Evolutionary conservation across 1,140 invertebrate genomes (phyloP).

Genomic region (Babylonia areolata): DNA sequence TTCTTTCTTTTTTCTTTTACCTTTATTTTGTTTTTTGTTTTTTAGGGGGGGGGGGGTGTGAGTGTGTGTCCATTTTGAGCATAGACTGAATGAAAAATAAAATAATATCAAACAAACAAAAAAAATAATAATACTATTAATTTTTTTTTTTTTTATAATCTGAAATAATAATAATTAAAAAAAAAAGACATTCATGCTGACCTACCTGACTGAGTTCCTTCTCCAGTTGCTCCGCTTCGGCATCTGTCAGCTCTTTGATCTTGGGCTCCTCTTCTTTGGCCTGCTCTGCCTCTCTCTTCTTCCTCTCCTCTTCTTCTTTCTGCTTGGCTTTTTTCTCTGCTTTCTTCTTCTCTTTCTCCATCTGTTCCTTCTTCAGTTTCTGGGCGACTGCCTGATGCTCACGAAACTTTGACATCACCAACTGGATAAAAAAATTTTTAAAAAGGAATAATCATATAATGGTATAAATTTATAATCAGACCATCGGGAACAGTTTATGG

Average conservation of each 20-base stretch:
- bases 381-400: conserved; percentile 13
- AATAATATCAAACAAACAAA: no score
- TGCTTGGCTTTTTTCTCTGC: conserved; percentile 75
- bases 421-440: background rate
- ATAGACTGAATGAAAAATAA: no score
- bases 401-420: conserved; percentile 27
- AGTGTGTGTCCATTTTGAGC: no score
- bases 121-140: no score
- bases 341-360: conserved; percentile 77
- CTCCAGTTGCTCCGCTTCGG: conserved; percentile 91
- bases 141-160: no score
- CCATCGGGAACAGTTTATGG: background rate
- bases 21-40: no score
- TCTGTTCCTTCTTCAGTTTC: conserved; percentile 76
- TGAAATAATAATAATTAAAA: no score
- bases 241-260: conserved; percentile 93
- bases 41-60: no score
- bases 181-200: no score
- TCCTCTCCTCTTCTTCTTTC: conserved; percentile 68
- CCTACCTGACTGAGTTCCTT: conserved; percentile 83
- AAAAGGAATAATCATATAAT: background rate
- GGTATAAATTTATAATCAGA: background rate
- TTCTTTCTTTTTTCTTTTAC: no score
- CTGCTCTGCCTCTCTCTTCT: conserved; percentile 58
- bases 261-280: conserved; percentile 80